Evolutionary conservation across 2,888 invertebrate genomes (phyloP), one percentile per base, ranked within the genome.

Genomic region (Amblyjoppa proteus): DNA sequence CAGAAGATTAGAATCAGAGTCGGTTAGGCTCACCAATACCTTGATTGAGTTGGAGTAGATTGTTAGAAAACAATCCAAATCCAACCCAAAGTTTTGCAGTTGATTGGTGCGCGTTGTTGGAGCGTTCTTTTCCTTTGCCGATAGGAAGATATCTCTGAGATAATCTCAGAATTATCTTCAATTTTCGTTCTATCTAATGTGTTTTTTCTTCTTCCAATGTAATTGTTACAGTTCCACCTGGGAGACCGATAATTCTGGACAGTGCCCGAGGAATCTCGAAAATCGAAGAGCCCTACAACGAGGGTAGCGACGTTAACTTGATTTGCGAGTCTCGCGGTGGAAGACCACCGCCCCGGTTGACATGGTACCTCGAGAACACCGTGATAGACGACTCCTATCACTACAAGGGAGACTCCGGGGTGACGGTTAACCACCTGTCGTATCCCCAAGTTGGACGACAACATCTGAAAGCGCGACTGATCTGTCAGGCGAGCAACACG

Each of bases 401-500:
- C 92, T 96, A 93, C 95, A 94, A 95, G 95, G 66, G 92, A 94
- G 91, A 95, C 41, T 96, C 97, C 89, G 97, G 96, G 53, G 94
- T 96, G 88, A 97, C 97, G 77, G 96, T 97, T 91, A 98, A 98
- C 95, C 96, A 97, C 90, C 95, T 98, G 90, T 96, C 96, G 87
- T 97, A 97, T 93, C 97, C 97, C 83, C 97, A 96, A 93, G 96
- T 98, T 89, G 97, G 97, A 49, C 95, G 98, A 83, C 97, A 97
- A 94, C 97, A 98, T 94, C 95, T 98, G 89, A 97, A 97, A 94
- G 96, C 97, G 83, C 95, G 97, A 91, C 96, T 98, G 91, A 96
- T 97, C 91, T 98, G 98, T 94, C 97, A 98, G 94, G 98, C 98
- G 41, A 96, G 97, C 91, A 98, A 98, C 94, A 98, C 97, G 88